phyloP scores from a whole-genome alignment of 2,888 invertebrate species.

The Priocnemis perturbator region DNA sequence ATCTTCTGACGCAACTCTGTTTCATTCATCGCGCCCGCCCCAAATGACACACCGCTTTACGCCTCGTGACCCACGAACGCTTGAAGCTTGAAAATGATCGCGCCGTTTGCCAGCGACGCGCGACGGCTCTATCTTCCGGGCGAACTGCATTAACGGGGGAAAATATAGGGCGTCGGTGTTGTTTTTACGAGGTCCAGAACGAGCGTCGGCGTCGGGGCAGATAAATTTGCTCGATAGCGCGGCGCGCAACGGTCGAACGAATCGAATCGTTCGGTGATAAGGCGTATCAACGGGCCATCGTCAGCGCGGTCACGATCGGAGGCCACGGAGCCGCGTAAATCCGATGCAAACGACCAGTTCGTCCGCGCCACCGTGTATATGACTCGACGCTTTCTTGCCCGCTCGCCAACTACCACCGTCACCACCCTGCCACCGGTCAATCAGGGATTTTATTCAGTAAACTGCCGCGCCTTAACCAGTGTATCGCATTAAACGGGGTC shows the following conservation, averaged over 20 bases:
- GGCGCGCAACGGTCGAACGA: too few species aligned
- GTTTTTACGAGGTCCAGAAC: background rate
- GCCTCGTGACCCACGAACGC: background rate
- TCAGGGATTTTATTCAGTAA: conserved; percentile 71
- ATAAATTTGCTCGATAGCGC: background rate
- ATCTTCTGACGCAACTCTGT: conserved; percentile 19
- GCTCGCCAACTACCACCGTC: conserved; percentile 54
- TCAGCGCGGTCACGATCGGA: conserved; percentile 30
- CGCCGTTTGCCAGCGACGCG: conserved; percentile 2
- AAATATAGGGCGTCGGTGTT: background rate
- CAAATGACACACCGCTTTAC: conserved; percentile 7
- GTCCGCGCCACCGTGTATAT: conserved; percentile 44
- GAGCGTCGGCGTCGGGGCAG: background rate
- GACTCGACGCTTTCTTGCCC: conserved; percentile 64
- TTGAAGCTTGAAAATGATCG: background rate
- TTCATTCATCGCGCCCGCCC: conserved; percentile 18
- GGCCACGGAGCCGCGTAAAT: conserved; percentile 1
- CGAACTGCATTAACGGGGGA: too few species aligned
- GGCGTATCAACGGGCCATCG: background rate
- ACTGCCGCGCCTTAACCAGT: conserved; percentile 69
- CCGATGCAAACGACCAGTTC: conserved; percentile 23
- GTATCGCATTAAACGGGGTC: conserved; percentile 71
- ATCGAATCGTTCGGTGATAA: too few species aligned
- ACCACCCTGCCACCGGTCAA: conserved; percentile 69
- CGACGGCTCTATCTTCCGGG: too few species aligned